Evolutionary conservation across 2,888 invertebrate genomes (phyloP), one percentile per base, ranked within the genome.

Genomic region (Helleia helle): DNA sequence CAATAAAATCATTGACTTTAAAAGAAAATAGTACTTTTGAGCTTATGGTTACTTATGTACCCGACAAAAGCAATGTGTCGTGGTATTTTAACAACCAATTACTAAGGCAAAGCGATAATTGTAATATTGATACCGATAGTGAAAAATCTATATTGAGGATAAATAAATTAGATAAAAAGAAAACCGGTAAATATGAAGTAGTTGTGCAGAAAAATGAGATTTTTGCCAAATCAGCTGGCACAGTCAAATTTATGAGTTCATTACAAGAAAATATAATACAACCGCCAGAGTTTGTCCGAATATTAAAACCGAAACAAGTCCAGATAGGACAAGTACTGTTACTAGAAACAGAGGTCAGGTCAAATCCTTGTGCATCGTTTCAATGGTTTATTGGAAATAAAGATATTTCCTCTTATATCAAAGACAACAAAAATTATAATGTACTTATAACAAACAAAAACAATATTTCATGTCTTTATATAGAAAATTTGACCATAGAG

Each of bases 171-270:
- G 88, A 89, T 29, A 91, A 90, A 65, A 91, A 91, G 59, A 92
- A 93, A 62, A 88, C 89, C 44, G 97, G 97, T 17, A 95, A 94
- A 71, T 97, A 96, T 71, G 95, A 96, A 85, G 90, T 95, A 8
- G 86, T 91, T 15, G 91, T 94, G n/a, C 87, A 90, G 56, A 52
- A 93, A 72, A 87, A 88, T 44, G 90, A 88, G 31, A 91, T 94
- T 7, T 91, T 93, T 61, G 92, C 91, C 1, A 90, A 92, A 59
- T 90, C 94, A 24, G 92, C 93, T 2, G 92, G 95, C 43, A 92
- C 94, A 0, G 89, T 97, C n/a, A 90, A 91, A 45, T 87, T 97
- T 9, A 87, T 87, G 25, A 88, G 89, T 63, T 73, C 85, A 12
- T 76, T 87, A 45, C 87, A 88, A 49, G 85, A 86, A 45, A 87